Evolutionary conservation across 2,888 invertebrate genomes (phyloP).

Genomic region (Crocallis elinguaria): DNA sequence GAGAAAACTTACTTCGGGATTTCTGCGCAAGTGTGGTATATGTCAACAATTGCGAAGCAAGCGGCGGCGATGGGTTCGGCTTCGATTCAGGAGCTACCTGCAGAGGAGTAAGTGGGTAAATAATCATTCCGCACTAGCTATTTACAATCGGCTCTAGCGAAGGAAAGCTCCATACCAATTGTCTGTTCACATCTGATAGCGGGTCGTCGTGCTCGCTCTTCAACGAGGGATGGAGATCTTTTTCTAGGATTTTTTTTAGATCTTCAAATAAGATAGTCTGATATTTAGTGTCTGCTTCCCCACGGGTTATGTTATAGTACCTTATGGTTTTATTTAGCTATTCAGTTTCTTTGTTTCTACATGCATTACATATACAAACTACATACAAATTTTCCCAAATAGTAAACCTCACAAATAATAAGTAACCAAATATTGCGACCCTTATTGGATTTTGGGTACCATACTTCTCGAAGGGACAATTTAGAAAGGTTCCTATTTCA

Average conservation of each 20-base stretch:
- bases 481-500: background rate
- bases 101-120: constrained; percentile 29
- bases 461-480: background rate
- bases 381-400: too few relatives aligned
- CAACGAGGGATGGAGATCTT: background rate
- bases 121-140: background rate
- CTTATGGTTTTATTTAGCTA: too few relatives aligned
- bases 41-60: constrained; percentile 46
- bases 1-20: constrained; percentile 55
- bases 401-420: too few relatives aligned
- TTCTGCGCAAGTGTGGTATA: constrained; percentile 53
- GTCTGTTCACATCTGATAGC: constrained; percentile 4
- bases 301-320: too few relatives aligned
- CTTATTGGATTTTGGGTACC: too few relatives aligned
- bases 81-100: constrained; percentile 47
- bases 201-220: background rate
- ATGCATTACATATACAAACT: too few relatives aligned
- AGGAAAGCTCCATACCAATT: constrained; percentile 2
- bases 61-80: constrained; percentile 30
- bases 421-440: too few relatives aligned
- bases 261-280: background rate
- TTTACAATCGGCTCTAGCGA: background rate
- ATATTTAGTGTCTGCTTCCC: too few relatives aligned
- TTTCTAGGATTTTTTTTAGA: background rate
- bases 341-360: too few relatives aligned